These are phyloP conservation scores for Macropodus opercularis DNA, from an alignment of 2,797 vertebrate species.

Conservation along the genomic window DNA sequence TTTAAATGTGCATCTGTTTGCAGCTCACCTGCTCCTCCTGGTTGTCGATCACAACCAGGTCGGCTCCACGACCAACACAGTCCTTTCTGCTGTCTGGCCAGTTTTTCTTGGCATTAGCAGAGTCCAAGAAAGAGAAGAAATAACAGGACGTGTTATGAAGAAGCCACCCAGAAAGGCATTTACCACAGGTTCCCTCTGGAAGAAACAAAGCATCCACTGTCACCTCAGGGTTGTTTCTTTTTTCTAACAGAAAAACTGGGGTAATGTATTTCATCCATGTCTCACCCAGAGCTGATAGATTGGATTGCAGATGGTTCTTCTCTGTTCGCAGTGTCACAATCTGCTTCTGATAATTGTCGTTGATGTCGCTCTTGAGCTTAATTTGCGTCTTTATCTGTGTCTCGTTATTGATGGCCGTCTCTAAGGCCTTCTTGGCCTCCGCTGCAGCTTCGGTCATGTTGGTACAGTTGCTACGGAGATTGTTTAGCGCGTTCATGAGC, in stretches of 20 bases:
- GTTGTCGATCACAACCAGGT: constrained; percentile 56
- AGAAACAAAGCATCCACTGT: constrained; percentile 19
- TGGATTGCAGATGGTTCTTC: constrained; percentile 26
- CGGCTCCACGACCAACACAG: constrained; percentile 37
- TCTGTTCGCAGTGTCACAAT: constrained; percentile 27
- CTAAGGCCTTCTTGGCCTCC: no score
- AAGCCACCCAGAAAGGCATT: constrained; percentile 52
- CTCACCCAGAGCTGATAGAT: constrained; percentile 46
- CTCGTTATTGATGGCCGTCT: no score
- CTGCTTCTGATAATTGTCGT: constrained; percentile 29
- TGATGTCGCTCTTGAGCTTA: no score
- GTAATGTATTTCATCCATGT: no score
- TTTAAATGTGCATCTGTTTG: neutral
- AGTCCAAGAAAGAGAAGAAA: constrained; percentile 53
- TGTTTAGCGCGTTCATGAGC: no score
- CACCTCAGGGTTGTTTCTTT: neutral
- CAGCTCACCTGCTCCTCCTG: constrained; percentile 60
- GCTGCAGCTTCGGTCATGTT: no score
- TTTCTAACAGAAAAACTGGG: no score
- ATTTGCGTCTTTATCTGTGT: no score
- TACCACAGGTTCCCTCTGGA: constrained; percentile 55
- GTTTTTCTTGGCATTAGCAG: constrained; percentile 2
- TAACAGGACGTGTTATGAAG: constrained; percentile 60
- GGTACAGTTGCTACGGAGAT: no score
- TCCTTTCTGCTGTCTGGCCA: constrained; percentile 54